phyloP scores from a whole-genome alignment of 2,113 vertebrate genomes.

The Apaloderma vittatum region DNA sequence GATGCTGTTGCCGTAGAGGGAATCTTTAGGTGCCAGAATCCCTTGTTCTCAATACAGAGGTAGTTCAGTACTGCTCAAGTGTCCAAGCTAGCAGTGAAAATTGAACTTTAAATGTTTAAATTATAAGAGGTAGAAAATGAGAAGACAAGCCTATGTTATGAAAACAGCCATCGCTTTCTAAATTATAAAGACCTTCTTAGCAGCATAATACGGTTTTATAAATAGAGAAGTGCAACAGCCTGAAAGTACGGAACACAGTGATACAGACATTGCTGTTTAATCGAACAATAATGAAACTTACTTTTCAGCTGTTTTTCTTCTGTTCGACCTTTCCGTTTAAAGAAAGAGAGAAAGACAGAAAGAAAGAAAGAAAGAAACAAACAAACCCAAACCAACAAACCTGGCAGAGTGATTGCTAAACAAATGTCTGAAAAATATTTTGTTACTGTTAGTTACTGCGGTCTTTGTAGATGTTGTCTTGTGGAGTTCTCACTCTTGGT shows the following conservation, averaged over 20 bases:
- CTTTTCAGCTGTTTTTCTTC: not conserved
- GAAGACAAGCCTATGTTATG: not conserved
- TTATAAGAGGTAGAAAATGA: not conserved
- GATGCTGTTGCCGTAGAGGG: not conserved
- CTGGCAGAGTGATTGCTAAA: not conserved
- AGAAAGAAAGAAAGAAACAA: no score
- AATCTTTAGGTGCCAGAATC: not conserved
- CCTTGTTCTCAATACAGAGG: not conserved
- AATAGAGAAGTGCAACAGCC: not conserved
- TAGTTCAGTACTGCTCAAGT: not conserved
- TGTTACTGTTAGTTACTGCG: not conserved
- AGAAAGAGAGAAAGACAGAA: no score
- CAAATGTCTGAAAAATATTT: not conserved
- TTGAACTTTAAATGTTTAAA: not conserved
- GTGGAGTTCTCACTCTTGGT: not conserved
- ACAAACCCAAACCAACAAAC: no score
- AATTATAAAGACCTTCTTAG: not conserved
- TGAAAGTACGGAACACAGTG: not conserved
- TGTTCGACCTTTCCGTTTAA: not conserved
- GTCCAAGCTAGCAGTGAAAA: not conserved
- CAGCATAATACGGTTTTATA: not conserved
- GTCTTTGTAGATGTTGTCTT: not conserved
- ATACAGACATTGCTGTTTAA: not conserved
- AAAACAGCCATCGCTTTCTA: not conserved
- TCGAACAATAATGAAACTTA: not conserved